phyloP scores from a whole-genome alignment of 2,888 invertebrate genomes.

The Spodoptera littoralis region DNA sequence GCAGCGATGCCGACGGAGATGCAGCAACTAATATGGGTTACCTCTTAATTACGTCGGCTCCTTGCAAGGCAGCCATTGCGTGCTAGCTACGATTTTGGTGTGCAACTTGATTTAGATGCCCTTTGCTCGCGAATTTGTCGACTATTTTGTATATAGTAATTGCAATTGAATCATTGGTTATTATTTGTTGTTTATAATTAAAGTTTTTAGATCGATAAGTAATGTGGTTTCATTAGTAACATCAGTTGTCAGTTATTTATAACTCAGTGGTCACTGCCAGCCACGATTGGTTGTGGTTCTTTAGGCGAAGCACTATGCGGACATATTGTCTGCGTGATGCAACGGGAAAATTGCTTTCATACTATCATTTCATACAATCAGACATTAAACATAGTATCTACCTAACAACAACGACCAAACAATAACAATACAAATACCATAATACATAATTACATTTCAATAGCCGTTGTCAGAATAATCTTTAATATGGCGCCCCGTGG shows the following conservation, averaged over 20 bases:
- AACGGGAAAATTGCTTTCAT: background rate
- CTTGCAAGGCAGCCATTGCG: slow-evolving; percentile 48
- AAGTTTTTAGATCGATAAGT: too few species aligned
- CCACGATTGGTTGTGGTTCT: too few species aligned
- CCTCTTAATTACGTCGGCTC: slow-evolving; percentile 58
- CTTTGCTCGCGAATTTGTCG: slow-evolving; percentile 43
- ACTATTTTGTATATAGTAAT: too few species aligned
- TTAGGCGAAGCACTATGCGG: too few species aligned
- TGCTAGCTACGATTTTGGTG: slow-evolving; percentile 42
- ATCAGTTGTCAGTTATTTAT: too few species aligned
- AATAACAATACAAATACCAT: slow-evolving; percentile 2
- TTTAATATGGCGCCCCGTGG: slow-evolving; percentile 36
- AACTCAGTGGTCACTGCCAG: too few species aligned
- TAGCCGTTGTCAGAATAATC: slow-evolving; percentile 23
- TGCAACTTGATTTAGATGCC: slow-evolving; percentile 47
- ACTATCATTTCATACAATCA: background rate
- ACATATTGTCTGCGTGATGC: too few species aligned
- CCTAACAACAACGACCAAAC: slow-evolving; percentile 7
- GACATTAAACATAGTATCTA: background rate
- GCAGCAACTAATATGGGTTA: slow-evolving; percentile 60
- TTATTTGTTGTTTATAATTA: slow-evolving; percentile 7
- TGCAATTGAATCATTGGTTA: too few species aligned
- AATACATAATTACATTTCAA: slow-evolving; percentile 4
- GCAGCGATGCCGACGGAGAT: slow-evolving; percentile 56
- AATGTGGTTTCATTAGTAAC: too few species aligned